These are phyloP conservation scores for Sphenodon punctatus DNA, from an alignment of 2,797 vertebrate species.

Conservation along the genomic window DNA sequence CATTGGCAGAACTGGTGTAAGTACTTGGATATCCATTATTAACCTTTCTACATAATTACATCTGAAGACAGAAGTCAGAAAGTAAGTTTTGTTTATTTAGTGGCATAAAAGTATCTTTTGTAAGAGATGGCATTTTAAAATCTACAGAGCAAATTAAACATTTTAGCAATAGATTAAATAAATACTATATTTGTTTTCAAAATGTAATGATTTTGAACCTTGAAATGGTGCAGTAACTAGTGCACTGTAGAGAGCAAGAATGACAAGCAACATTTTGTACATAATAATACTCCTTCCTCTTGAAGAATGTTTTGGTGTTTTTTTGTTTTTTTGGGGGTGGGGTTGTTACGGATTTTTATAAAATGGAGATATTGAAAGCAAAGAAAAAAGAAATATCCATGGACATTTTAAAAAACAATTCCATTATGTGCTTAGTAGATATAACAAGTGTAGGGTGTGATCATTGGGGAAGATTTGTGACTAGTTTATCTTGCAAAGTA, in stretches of 20 bases:
- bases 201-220: not conserved
- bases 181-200: not conserved
- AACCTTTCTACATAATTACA: constrained; percentile 13
- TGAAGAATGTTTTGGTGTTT: no score
- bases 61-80: constrained; percentile 12
- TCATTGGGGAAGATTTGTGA: no score
- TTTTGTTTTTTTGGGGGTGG: no score
- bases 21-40: constrained; percentile 22
- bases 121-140: constrained; percentile 2
- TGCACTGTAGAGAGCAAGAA: not conserved
- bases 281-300: no score
- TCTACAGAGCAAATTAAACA: not conserved
- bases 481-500: no score
- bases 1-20: constrained; percentile 11
- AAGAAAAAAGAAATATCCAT: no score
- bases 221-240: not conserved
- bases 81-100: constrained; percentile 26
- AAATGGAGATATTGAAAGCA: no score
- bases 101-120: not conserved
- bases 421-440: no score
- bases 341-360: no score
- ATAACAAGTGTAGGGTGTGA: no score
- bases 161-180: constrained; percentile 5
- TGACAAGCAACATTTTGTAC: no score
- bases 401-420: no score